Base-by-base conservation (phyloP, 1,140 invertebrate genomes). In the Dendrolimus kikuchii region DNA sequence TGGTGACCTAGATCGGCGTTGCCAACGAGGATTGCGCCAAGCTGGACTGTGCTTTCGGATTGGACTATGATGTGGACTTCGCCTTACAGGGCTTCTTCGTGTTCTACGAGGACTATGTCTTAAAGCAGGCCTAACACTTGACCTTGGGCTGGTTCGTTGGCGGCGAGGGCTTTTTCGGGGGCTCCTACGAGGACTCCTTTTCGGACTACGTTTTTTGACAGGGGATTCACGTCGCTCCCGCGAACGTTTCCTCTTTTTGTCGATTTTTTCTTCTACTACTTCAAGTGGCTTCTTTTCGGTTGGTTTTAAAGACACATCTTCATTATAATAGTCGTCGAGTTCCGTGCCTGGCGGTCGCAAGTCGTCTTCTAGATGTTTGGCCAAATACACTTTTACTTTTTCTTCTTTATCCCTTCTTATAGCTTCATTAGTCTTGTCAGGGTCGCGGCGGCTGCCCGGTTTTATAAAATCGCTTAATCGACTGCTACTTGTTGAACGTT, bases 341-440 rank as follows among this genome's bases (percentile, higher is more conserved):
- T 86, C 83, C 6, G 83, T 86, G 5, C 83, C 83, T 40, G 83
- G 83, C 6, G 83, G 83, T 3, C 74, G 60, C 37, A 84, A 55
- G 42, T 83, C 77, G 44, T 80, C 72, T 23, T 46, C 78, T 43
- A 86, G 58, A 50, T 74, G 70, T 58, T 86, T 86, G 0, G 75
- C 74, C 42, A 86, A 56, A 46, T 72, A 71, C 48, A 83, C 70
- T 50, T 84, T 81, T 0, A 86, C 80, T 63, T 86, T 86, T 5
- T 73, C 70, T 63, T 81, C 77, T 59, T 86, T 86, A 55, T 86
- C 83, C 52, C 56, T 74, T 47, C 64, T 77, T 6, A 86, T 86
- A 2, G 83, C 83, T 74, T 76, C 66, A 46, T 75, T 81, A 0
- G 83, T 86, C 59, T 86, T 86, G 60, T 47, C 74, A 0, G 75